Evolutionary conservation across 1,140 invertebrate species (phyloP).

Genomic region (Brachionus plicatilis): DNA sequence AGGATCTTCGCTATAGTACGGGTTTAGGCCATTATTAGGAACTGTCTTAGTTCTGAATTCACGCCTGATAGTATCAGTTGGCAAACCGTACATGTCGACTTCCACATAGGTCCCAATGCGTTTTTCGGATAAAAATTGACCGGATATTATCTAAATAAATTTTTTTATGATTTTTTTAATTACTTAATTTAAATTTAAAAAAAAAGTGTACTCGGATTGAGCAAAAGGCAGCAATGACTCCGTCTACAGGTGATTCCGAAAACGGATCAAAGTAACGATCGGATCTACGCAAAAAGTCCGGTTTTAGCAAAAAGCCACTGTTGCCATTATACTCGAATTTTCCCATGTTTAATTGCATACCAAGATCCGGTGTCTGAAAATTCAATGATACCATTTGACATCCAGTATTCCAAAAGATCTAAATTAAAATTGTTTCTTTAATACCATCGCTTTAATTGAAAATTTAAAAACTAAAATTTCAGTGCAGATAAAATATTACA

Average conservation of each 20-base stretch:
- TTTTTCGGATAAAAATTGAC: slow-evolving; percentile 98
- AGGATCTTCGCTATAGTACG: slow-evolving; percentile 96
- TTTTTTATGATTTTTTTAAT: background rate
- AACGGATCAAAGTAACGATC: slow-evolving; percentile 97
- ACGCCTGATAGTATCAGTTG: slow-evolving; percentile 95
- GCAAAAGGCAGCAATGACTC: slow-evolving; percentile 96
- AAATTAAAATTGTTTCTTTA: background rate
- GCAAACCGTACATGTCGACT: slow-evolving; percentile 98
- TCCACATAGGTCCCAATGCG: slow-evolving; percentile 98
- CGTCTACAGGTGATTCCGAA: slow-evolving; percentile 96
- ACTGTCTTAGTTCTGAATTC: slow-evolving; percentile 94
- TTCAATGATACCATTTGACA: slow-evolving; percentile 99
- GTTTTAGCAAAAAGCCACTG: slow-evolving; percentile 93
- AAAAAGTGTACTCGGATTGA: slow-evolving; percentile 72
- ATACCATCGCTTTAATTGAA: background rate
- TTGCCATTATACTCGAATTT: slow-evolving; percentile 99
- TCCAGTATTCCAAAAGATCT: slow-evolving; percentile 97
- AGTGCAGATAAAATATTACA: background rate
- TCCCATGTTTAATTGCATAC: slow-evolving; percentile 99
- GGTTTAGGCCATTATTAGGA: slow-evolving; percentile 85
- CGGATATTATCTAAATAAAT: slow-evolving; percentile 77
- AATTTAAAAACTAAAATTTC: background rate
- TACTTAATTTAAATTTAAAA: background rate
- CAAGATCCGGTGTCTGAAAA: slow-evolving; percentile 97
- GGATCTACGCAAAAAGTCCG: slow-evolving; percentile 94